A percentile compares a stretch with the other conserved stretches of the same genome.
Conservation (phyloP, 2,113 vertebrate species). For the Mastomys coucha region DNA sequence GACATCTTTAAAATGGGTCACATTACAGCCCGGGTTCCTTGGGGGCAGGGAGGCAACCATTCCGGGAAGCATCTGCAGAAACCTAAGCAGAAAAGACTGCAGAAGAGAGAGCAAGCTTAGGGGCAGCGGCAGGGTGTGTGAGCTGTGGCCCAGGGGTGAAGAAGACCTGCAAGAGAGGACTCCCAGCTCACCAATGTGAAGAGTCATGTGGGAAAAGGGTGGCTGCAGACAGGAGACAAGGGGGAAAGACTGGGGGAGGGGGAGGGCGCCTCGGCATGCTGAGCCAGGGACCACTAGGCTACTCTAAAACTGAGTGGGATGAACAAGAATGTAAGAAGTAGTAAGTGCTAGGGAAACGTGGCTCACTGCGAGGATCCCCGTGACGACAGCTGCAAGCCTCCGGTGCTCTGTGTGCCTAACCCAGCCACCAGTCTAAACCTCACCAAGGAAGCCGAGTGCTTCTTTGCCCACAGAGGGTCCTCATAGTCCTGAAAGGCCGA, state of each 20-base stretch:
- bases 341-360: background rate
- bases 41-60: background rate
- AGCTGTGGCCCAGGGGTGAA: background rate
- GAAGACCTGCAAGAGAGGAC: background rate
- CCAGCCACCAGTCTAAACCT: background rate
- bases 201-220: background rate
- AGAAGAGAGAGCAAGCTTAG: background rate
- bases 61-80: background rate
- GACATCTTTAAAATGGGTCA: conserved; percentile 15
- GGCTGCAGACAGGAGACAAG: background rate
- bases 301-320: background rate
- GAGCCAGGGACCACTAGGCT: background rate
- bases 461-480: background rate
- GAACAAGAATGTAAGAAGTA: background rate
- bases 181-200: background rate
- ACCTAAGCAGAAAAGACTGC: background rate
- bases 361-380: background rate
- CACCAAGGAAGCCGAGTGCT: background rate
- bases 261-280: background rate
- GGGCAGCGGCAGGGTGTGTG: background rate
- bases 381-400: background rate
- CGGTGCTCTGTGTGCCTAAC: background rate
- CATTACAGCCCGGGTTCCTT: background rate
- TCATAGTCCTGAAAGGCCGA: background rate
- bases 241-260: background rate